These are phyloP conservation scores for Uloborus plumipes DNA, from an alignment of 2,888 invertebrate genomes.

Conservation along the genomic window DNA sequence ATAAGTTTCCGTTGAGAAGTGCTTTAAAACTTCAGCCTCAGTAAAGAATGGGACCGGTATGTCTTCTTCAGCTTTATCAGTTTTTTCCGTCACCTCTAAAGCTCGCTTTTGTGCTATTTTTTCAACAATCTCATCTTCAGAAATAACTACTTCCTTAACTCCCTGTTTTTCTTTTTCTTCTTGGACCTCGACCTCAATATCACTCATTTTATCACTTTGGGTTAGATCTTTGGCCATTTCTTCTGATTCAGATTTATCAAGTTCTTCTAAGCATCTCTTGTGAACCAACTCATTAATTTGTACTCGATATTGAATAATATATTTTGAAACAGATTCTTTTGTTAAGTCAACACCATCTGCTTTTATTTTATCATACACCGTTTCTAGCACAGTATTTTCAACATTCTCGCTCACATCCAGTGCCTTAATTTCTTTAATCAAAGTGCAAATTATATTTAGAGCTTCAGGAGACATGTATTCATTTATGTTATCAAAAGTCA, in stretches of 20 bases:
- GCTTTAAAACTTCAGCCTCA: too few relatives aligned
- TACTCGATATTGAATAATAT: too few relatives aligned
- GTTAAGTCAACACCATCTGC: background rate
- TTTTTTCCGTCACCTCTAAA: background rate
- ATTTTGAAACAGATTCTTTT: slow-evolving; percentile 1
- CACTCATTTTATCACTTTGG: background rate
- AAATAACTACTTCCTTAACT: background rate
- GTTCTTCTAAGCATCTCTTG: background rate
- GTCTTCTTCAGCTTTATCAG: too few relatives aligned
- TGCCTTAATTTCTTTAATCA: background rate
- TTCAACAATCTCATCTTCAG: background rate
- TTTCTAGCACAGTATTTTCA: background rate
- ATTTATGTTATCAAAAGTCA: too few relatives aligned
- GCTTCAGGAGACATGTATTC: too few relatives aligned
- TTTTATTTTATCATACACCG: background rate
- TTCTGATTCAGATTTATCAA: background rate
- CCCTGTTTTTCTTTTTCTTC: slow-evolving; percentile 5
- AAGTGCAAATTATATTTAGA: too few relatives aligned
- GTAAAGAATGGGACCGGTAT: too few relatives aligned
- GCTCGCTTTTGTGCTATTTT: background rate
- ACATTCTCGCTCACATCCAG: background rate
- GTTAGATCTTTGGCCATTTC: background rate
- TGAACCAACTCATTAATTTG: too few relatives aligned
- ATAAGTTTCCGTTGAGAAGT: too few relatives aligned
- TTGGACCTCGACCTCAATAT: background rate